Evolutionary conservation across 2,888 invertebrate species (phyloP).

Genomic region (Gonocerus acuteangulatus): DNA sequence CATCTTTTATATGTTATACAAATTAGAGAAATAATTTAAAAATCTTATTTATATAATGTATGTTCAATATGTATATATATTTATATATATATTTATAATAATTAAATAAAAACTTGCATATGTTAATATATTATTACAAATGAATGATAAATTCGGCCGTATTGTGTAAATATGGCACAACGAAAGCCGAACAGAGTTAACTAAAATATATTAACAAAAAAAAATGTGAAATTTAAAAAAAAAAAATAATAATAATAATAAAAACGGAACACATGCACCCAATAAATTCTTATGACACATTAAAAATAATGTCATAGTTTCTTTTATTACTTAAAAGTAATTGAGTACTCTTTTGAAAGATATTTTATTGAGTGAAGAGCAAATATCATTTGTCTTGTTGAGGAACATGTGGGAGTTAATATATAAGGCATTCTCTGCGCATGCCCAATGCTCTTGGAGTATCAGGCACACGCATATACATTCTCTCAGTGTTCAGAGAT

Average conservation of each 20-base stretch:
- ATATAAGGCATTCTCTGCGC: constrained; percentile 16
- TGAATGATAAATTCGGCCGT: background rate
- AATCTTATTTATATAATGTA: constrained; percentile 31
- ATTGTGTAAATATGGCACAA: background rate
- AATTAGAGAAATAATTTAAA: constrained; percentile 34
- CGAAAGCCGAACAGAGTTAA: constrained; percentile 4
- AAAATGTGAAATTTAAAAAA: background rate
- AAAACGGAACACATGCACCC: constrained; percentile 18
- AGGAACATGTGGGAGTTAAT: too few species aligned
- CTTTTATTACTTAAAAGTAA: background rate
- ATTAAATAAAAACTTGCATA: constrained; percentile 21
- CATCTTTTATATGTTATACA: constrained; percentile 24
- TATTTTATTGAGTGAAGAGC: constrained; percentile 17
- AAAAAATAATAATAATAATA: background rate
- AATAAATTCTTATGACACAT: background rate
- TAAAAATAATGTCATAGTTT: background rate
- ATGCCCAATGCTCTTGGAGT: background rate
- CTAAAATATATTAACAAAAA: background rate
- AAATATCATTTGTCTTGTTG: background rate
- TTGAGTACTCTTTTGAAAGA: constrained; percentile 14
- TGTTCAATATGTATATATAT: constrained; percentile 33
- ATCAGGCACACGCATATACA: background rate
- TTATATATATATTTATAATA: constrained; percentile 25
- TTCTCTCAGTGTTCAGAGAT: background rate
- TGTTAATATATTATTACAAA: constrained; percentile 16